These are phyloP conservation scores for Poecilia velifera DNA, from an alignment of 2,797 vertebrate species.

Conservation along the genomic window DNA sequence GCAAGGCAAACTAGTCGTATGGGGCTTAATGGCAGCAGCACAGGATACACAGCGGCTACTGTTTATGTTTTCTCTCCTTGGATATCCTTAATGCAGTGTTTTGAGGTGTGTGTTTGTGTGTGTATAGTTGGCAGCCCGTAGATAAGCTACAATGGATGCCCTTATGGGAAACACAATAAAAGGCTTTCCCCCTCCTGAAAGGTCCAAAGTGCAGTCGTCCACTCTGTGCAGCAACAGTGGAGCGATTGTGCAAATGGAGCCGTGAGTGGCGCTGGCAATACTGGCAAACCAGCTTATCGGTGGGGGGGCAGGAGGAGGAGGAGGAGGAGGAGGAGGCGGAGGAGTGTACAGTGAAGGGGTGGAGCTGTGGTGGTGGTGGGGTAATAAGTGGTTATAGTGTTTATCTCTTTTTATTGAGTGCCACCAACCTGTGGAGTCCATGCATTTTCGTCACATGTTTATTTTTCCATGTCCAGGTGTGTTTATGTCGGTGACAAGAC, in stretches of 20 bases:
- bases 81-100: slow-evolving; percentile 69
- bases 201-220: slow-evolving; percentile 78
- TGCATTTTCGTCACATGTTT: not conserved
- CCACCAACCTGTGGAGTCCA: not conserved
- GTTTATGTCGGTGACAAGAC: not conserved
- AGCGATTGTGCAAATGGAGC: slow-evolving; percentile 72
- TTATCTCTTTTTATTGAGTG: slow-evolving; percentile 35
- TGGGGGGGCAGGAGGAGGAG: slow-evolving; percentile 48
- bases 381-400: slow-evolving; percentile 34
- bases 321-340: slow-evolving; percentile 10
- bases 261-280: slow-evolving; percentile 57
- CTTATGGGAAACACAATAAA: slow-evolving; percentile 75
- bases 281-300: slow-evolving; percentile 74
- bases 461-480: not conserved
- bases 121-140: slow-evolving; percentile 59
- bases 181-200: slow-evolving; percentile 65
- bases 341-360: slow-evolving; percentile 50
- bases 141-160: slow-evolving; percentile 71
- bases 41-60: slow-evolving; percentile 20
- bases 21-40: slow-evolving; percentile 44
- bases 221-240: slow-evolving; percentile 72
- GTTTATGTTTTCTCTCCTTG: slow-evolving; percentile 60
- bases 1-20: slow-evolving; percentile 34
- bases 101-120: slow-evolving; percentile 45
- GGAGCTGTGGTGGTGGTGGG: slow-evolving; percentile 4